Conservation (phyloP, 2,888 invertebrate genomes). For the Sarcophaga subvicina region DNA sequence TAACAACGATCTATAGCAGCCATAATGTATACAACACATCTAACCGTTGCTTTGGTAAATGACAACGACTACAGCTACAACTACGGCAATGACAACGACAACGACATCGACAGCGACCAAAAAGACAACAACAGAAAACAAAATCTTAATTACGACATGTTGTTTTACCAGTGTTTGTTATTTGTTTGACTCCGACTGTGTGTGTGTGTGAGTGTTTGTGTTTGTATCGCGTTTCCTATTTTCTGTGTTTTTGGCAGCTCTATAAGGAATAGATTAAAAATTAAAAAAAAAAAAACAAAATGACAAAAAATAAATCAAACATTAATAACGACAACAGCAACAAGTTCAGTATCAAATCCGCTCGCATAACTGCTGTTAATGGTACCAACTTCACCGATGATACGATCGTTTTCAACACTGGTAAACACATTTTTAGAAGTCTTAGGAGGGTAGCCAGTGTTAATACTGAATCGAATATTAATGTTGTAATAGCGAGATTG, state of each 20-base stretch:
- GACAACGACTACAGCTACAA: conserved; percentile 15
- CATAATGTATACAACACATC: not conserved
- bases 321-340: conserved; percentile 18
- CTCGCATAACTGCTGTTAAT: conserved; percentile 1
- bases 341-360: conserved; percentile 44
- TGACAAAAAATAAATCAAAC: conserved; percentile 48
- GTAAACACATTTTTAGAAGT: no score
- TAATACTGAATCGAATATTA: no score
- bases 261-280: conserved; percentile 22
- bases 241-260: not conserved
- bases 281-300: conserved; percentile 2
- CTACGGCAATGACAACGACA: conserved; percentile 15
- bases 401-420: no score
- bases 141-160: conserved; percentile 62
- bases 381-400: no score
- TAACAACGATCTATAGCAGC: not conserved
- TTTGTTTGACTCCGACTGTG: conserved; percentile 12
- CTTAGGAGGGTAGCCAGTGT: no score
- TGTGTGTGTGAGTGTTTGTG: not conserved
- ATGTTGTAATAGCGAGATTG: no score
- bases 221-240: not conserved
- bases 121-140: conserved; percentile 29
- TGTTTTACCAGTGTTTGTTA: conserved; percentile 32
- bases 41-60: not conserved
- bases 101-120: not conserved